Evolutionary conservation across 2,113 vertebrate genomes (phyloP).

Genomic region (Calonectris borealis): DNA sequence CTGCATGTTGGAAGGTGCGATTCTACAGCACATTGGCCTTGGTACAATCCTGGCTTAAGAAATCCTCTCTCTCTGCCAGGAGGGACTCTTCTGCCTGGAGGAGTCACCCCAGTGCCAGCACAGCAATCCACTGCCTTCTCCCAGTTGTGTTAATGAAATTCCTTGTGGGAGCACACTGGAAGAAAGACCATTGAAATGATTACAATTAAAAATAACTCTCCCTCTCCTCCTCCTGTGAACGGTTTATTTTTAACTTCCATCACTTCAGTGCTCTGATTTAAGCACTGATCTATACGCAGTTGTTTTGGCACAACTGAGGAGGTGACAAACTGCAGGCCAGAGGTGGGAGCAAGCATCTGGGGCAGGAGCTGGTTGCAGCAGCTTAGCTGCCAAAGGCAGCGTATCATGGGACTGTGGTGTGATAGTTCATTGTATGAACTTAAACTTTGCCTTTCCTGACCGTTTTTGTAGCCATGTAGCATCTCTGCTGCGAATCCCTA

Average conservation of each 20-base stretch:
- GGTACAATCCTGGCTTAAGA: background rate
- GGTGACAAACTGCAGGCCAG: conserved; percentile 6
- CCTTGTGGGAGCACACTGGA: background rate
- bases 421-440: background rate
- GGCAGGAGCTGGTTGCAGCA: background rate
- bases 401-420: background rate
- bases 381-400: background rate
- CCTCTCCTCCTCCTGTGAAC: background rate
- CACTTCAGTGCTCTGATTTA: background rate
- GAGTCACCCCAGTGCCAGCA: background rate
- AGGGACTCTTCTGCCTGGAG: background rate
- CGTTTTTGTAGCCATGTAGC: background rate
- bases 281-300: background rate
- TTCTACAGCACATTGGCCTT: background rate
- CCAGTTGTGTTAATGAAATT: background rate
- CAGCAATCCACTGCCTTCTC: background rate
- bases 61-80: background rate
- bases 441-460: background rate
- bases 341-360: conserved; percentile 9
- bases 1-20: background rate
- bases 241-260: conserved; percentile 27
- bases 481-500: background rate
- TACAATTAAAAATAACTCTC: conserved; percentile 9
- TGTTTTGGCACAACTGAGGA: background rate
- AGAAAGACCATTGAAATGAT: conserved; percentile 26